Evolutionary conservation across 2,888 invertebrate species (phyloP), one percentile per base, ranked within the genome.

Genomic region (Ennomos erosarius): DNA sequence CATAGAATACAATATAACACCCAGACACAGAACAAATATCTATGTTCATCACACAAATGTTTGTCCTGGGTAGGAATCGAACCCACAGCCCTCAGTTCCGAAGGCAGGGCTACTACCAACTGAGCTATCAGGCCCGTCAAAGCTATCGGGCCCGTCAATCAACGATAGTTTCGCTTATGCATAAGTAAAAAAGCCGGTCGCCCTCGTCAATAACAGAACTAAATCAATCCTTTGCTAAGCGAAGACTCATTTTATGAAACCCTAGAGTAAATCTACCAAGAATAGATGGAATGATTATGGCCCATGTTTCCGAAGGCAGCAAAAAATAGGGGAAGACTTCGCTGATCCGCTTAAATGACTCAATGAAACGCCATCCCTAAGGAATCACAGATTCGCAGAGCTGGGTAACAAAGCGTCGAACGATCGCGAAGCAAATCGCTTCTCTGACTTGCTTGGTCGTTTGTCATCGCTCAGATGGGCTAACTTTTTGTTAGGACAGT

Each of bases 391-490:
- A 59, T 59, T 59, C 48, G 26, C 57, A 56, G 54, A 43, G 46
- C 46, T 38, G 65, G 57, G 60, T 64, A 65, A 65, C 68, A 69
- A 68, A 66, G 68, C 68, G 57, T 55, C 53, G 81, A 84, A 82
- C 79, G 84, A 85, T 87, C 81, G 75, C 74, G 76, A 77, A 85
- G 84, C 84, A 88, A 90, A 90, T 88, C 86, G 84, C 71, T 54
- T 33, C 59, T 35, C 55, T 26, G 51, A 43, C 78, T 76, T 78
- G 63, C 62, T 76, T 73, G 71, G 75, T 85, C 90, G 87, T 91
- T 91, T 91, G 88, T 91, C 91, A 90, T 91, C 83, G 76, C 82
- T 84, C 82, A 77, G 85, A 87, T 85, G 83, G 87, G 85, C 86
- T 86, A 86, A 89, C 87, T 90, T 91, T 91, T 90, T 90, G 81